phyloP scores from a whole-genome alignment of 2,113 vertebrate species.

The Nanger granti region DNA sequence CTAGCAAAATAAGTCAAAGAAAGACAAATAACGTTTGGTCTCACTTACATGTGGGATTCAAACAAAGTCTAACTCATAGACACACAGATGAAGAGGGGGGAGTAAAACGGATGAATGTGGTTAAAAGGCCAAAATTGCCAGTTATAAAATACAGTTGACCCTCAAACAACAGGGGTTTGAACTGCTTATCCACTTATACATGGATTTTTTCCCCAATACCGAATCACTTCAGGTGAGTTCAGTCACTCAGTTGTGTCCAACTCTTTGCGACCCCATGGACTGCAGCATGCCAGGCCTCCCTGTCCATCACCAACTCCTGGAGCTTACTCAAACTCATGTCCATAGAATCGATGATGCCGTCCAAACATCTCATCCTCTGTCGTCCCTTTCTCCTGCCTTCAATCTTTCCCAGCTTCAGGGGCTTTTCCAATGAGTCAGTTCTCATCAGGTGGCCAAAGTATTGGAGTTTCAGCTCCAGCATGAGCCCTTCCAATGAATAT shows the following conservation, averaged over 20 bases:
- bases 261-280: background rate
- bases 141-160: background rate
- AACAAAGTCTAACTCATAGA: background rate
- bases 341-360: background rate
- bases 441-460: background rate
- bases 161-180: background rate
- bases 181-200: background rate
- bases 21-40: background rate
- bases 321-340: background rate
- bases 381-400: background rate
- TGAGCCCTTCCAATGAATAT: background rate
- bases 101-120: background rate
- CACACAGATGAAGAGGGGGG: background rate
- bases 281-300: background rate
- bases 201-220: background rate
- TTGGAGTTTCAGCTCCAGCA: background rate
- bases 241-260: background rate
- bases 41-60: background rate
- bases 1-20: background rate
- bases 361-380: background rate
- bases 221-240: background rate
- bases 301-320: background rate
- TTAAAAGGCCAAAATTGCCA: background rate
- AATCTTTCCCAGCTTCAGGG: background rate
- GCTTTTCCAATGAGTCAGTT: background rate